Evolutionary conservation across 2,797 vertebrate genomes (phyloP).

Genomic region (Manis crassicaudata): DNA sequence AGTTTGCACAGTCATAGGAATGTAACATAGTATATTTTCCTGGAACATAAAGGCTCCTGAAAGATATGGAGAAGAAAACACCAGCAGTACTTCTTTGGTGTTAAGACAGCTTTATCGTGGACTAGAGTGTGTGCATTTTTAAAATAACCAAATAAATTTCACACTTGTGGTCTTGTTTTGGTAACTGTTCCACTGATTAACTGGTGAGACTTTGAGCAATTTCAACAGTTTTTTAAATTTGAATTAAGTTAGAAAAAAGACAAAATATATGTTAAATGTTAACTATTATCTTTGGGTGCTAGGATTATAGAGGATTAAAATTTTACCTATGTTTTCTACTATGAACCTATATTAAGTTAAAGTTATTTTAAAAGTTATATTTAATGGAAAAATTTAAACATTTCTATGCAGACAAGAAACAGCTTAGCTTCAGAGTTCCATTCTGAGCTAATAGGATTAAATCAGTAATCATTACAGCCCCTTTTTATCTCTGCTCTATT

Average conservation of each 20-base stretch:
- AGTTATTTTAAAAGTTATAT: slow-evolving; percentile 13
- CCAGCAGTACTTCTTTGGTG: not conserved
- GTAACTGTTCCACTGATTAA: not conserved
- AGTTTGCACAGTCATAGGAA: not conserved
- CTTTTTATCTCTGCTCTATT: not conserved
- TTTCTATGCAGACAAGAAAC: not conserved
- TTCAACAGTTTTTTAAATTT: not conserved
- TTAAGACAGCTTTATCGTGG: not conserved
- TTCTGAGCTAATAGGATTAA: not conserved
- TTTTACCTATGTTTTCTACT: not conserved
- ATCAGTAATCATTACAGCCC: not conserved
- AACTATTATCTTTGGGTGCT: not conserved
- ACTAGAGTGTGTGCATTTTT: not conserved
- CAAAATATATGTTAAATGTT: not conserved
- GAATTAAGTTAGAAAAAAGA: not conserved
- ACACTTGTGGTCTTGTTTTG: not conserved
- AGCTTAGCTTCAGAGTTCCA: not conserved
- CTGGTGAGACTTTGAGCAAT: not conserved
- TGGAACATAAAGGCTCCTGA: not conserved
- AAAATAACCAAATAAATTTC: not conserved
- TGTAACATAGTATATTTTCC: not conserved
- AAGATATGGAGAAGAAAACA: not conserved
- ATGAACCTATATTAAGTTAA: not conserved
- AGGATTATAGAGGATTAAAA: not conserved
- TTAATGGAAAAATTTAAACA: not conserved